Evolutionary conservation across 2,888 invertebrate species (phyloP).

Genomic region (Drosophila merina): DNA sequence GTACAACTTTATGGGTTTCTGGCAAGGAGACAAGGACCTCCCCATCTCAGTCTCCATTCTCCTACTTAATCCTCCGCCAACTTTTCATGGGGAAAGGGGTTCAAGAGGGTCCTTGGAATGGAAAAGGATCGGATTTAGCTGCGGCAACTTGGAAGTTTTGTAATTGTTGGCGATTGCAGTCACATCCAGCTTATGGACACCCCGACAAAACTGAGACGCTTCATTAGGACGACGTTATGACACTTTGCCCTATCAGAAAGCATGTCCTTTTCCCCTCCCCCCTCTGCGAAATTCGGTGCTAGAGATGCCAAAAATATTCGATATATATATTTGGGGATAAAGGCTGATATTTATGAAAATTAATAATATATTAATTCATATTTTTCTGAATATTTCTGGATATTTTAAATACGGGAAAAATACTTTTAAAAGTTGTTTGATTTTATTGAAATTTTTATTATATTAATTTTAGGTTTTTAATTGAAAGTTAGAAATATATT

Average conservation of each 20-base stretch:
- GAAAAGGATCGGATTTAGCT: conserved; percentile 21
- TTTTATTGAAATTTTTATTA: no score
- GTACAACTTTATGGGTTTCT: conserved; percentile 58
- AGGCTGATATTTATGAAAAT: no score
- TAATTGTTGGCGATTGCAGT: conserved; percentile 71
- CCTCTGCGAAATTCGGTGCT: not conserved
- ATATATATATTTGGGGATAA: not conserved
- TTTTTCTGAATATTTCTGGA: no score
- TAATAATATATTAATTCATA: no score
- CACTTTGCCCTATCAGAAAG: conserved; percentile 45
- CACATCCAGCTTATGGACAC: conserved; percentile 40
- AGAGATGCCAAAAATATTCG: not conserved
- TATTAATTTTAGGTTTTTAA: no score
- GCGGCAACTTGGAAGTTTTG: conserved; percentile 68
- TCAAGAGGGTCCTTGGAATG: not conserved
- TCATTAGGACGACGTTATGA: conserved; percentile 69
- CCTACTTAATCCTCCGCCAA: conserved; percentile 24
- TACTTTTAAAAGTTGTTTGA: no score
- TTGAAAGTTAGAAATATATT: no score
- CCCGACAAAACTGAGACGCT: conserved; percentile 32
- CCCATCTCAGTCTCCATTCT: conserved; percentile 8
- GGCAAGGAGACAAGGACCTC: not conserved
- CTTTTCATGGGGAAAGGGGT: not conserved
- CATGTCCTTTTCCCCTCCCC: not conserved
- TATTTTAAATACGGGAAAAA: no score